Evolutionary conservation across 2,797 vertebrate species (phyloP).

Genomic region (Cuniculus paca): DNA sequence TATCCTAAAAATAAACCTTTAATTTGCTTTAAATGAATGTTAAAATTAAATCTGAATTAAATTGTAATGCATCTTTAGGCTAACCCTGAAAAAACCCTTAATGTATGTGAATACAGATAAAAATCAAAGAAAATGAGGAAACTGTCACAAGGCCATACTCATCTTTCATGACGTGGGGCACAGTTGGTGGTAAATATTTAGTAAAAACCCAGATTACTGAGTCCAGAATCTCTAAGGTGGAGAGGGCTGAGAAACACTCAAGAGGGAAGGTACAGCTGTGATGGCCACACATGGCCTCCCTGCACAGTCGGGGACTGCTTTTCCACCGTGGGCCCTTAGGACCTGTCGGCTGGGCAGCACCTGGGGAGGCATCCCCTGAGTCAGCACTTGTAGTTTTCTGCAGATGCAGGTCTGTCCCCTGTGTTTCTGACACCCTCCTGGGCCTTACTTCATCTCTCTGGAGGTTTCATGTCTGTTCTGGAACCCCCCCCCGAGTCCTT

Average conservation of each 20-base stretch:
- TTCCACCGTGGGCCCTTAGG: not conserved
- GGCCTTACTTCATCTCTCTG: not conserved
- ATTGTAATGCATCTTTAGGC: slow-evolving; percentile 1
- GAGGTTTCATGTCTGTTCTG: not conserved
- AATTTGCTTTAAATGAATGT: slow-evolving; percentile 77
- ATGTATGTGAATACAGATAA: not conserved
- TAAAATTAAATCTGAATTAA: slow-evolving; percentile 76
- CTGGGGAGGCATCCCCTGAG: fast-evolving
- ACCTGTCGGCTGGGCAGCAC: fast-evolving
- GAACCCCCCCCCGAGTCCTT: not conserved
- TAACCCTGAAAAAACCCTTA: not conserved
- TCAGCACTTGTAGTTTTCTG: not conserved
- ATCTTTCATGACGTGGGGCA: fast-evolving
- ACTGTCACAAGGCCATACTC: fast-evolving
- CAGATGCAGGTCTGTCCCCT: not conserved
- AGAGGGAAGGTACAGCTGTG: too few relatives aligned
- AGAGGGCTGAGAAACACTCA: not conserved
- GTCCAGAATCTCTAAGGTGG: not conserved
- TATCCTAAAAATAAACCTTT: slow-evolving; percentile 81
- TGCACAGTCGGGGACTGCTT: not conserved
- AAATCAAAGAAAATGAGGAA: not conserved
- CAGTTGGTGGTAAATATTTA: not conserved
- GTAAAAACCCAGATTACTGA: too few relatives aligned
- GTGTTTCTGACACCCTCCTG: not conserved
- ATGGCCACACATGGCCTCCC: too few relatives aligned